Conservation (phyloP, 2,113 vertebrate species). For the Clupea harengus region DNA sequence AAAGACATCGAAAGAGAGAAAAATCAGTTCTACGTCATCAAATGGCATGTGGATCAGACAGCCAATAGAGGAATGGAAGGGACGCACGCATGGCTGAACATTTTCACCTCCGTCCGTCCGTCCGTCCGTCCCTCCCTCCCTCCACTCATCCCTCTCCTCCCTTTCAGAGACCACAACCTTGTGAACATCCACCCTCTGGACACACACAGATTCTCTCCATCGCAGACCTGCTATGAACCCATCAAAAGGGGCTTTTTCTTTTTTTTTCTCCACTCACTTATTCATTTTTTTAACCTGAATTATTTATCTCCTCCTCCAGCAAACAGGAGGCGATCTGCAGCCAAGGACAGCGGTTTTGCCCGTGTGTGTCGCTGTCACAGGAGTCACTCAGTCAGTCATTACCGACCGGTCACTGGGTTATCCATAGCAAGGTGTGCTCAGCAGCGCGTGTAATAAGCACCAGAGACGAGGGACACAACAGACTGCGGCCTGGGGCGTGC, state of each 20-base stretch:
- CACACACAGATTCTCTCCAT: slow-evolving; percentile 23
- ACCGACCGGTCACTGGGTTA: too few relatives aligned
- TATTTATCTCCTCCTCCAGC: neutral
- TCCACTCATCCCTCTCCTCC: neutral
- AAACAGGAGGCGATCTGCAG: neutral
- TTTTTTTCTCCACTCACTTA: too few relatives aligned
- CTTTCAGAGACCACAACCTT: neutral
- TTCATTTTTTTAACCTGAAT: neutral
- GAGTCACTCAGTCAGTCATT: neutral
- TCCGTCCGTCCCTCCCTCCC: neutral
- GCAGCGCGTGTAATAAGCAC: slow-evolving; percentile 27
- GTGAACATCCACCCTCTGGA: slow-evolving; percentile 14
- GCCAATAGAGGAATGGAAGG: neutral
- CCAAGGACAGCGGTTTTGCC: neutral
- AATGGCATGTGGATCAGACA: neutral
- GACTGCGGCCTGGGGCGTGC: neutral
- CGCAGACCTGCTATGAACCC: slow-evolving; percentile 17
- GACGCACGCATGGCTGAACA: slow-evolving; percentile 16
- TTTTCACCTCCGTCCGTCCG: neutral
- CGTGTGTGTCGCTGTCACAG: neutral
- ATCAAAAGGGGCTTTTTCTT: neutral
- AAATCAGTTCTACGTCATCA: neutral
- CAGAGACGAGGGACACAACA: neutral
- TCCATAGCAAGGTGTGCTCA: slow-evolving; percentile 16
- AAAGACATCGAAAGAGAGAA: neutral